Evolutionary conservation across 2,888 invertebrate species (phyloP).

Genomic region (Pyrochroa serraticornis): DNA sequence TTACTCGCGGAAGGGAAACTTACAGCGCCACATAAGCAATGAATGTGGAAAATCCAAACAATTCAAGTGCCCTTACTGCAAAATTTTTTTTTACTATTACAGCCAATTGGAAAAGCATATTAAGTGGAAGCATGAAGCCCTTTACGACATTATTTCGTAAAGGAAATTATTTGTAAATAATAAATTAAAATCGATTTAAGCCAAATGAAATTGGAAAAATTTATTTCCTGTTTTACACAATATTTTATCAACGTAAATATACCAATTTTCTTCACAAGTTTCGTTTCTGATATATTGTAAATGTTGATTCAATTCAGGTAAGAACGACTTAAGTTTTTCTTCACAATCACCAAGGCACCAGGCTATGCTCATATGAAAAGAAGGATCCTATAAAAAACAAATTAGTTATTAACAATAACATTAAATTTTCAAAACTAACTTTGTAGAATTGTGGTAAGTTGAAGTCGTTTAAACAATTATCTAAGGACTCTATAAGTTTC

Average conservation of each 20-base stretch:
- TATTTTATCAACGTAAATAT: slow-evolving; percentile 62
- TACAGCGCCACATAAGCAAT: slow-evolving; percentile 8
- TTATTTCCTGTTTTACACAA: slow-evolving; percentile 80
- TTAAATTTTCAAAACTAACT: slow-evolving; percentile 56
- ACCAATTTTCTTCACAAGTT: slow-evolving; percentile 57
- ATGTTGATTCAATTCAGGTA: slow-evolving; percentile 61
- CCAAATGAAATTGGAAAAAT: slow-evolving; percentile 63
- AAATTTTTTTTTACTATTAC: slow-evolving; percentile 7
- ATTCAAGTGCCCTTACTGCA: slow-evolving; percentile 6
- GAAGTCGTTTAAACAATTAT: slow-evolving; percentile 74
- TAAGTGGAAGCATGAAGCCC: neutral
- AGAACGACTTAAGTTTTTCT: slow-evolving; percentile 57
- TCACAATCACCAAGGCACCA: slow-evolving; percentile 78
- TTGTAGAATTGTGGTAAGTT: slow-evolving; percentile 79
- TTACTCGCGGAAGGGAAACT: slow-evolving; percentile 3
- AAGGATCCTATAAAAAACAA: slow-evolving; percentile 67
- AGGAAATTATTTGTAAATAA: too few relatives aligned
- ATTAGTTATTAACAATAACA: slow-evolving; percentile 4
- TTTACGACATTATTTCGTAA: too few relatives aligned
- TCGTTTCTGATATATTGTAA: slow-evolving; percentile 53
- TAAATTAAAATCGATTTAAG: slow-evolving; percentile 4
- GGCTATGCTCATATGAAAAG: slow-evolving; percentile 83
- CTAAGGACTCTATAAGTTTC: slow-evolving; percentile 65
- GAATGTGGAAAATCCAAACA: slow-evolving; percentile 8
- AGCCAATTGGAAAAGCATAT: slow-evolving; percentile 9